Evolutionary conservation across 92 coral and sea anemone species (phyloP), one percentile per base, ranked within the genome.

Genomic region (Metridium senile): DNA sequence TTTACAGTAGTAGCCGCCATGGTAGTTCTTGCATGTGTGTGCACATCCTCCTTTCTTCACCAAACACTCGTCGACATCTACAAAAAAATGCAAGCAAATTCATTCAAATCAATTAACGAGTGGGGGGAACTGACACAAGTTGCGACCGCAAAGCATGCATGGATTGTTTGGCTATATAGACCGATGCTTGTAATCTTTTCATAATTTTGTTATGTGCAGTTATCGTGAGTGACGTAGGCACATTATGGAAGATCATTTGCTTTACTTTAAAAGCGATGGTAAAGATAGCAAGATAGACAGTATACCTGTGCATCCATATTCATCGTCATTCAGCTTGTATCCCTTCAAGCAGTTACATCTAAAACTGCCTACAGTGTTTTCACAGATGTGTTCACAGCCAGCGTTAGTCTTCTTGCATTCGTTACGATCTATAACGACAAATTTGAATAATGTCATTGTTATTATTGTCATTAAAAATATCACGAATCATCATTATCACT

Each of bases 31-130:
- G 66, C 99, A 96, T 39, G 43, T 74, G 57, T 89, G 95, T 22
- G 82, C 91, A 59, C 97, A 96, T 33, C 89, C 97, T 1, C 97
- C 99, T 28, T 81, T 75, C 66, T 86, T 73, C 16, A 21, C 72
- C n/a, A 54, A 31, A 74, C 99, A 96, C 74, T 96, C 99, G 76
- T 96, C 82, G 34, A 96, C 75, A 62, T 96, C 99, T 95, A 71
- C 6, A 61, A 34, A 34, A 64, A 26, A 52, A 27, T 16, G 31
- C 22, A 62, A 69, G 59, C 20, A 0, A 51, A 45, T 58, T 11
- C 33, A 31, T 9, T 20, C 21, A 17, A 61, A 61, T 22, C 11
- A 61, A 3, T 61, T 26, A 26, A 20, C 20, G 20, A 10, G n/a
- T n/a, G n/a, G n/a, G 57, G 57, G n/a, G n/a, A n/a, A n/a, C n/a